phyloP scores from a whole-genome alignment of 1,140 invertebrate genomes.

The Parapsyche elsis region DNA sequence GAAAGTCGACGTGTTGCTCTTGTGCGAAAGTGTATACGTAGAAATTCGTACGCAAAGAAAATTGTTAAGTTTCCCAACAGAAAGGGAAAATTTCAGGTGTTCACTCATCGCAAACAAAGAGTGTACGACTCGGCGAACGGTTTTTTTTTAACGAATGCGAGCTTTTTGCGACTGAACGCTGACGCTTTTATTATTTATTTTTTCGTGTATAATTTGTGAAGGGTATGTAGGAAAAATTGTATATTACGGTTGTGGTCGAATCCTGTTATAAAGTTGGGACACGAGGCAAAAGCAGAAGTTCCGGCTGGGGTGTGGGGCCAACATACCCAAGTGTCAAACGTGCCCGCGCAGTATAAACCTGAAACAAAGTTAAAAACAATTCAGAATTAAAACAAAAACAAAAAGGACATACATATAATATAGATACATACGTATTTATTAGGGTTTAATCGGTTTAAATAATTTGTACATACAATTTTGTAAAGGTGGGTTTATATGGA shows the following conservation, averaged over 20 bases:
- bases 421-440: background rate
- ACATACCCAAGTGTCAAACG: slow-evolving; percentile 89
- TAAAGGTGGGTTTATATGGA: too few relatives aligned
- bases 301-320: slow-evolving; percentile 87
- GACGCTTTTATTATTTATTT: too few relatives aligned
- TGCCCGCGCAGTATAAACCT: slow-evolving; percentile 76
- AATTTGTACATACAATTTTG: too few relatives aligned
- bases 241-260: slow-evolving; percentile 73
- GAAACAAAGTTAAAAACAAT: slow-evolving; percentile 41
- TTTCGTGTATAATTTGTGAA: background rate
- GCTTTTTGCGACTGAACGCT: too few relatives aligned
- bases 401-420: background rate
- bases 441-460: too few relatives aligned
- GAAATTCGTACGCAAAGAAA: background rate
- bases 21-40: background rate
- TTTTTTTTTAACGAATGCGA: too few relatives aligned
- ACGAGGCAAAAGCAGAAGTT: slow-evolving; percentile 73
- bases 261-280: slow-evolving; percentile 82
- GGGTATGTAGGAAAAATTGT: slow-evolving; percentile 53
- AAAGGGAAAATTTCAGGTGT: background rate
- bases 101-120: too few relatives aligned
- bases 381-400: background rate
- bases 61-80: background rate
- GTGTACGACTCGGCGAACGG: too few relatives aligned
- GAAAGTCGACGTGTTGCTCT: too few relatives aligned